Base-by-base conservation (phyloP, 2,888 invertebrate species). In the Drosophila nr. fundita region DNA sequence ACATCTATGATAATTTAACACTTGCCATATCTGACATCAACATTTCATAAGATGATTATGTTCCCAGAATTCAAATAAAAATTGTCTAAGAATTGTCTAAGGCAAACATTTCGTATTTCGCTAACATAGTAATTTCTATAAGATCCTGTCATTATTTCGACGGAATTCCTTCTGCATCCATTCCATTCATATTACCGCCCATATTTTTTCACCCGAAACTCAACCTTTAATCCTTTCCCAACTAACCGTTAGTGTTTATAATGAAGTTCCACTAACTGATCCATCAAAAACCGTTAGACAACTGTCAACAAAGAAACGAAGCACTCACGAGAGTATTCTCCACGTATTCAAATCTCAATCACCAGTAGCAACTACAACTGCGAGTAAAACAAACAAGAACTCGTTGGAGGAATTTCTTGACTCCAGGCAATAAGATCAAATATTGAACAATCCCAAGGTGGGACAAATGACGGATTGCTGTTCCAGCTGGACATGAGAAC, bases 391-490 rank as follows among this genome's bases (percentile, higher is more conserved):
- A 57, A 57, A 50, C 69, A 58, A 55, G 58, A 59, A 63, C 45
- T 60, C 52, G 48, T 5, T 11, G 54, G 59, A 40, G 53, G 59
- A 65, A 50, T 68, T 57, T 65, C 38, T 50, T 50, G 58, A 45
- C 48, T 32, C 52, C 30, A 53, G 62, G 62, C 73, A 77, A 78
- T 73, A 73, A 78, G 50, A 78, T 52, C 85, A 88, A 85, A 86
- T 89, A 86, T 86, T 86, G 90, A 75, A 86, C 90, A 86, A 86
- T 89, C 73, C 73, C 60, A 38, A 58, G 75, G 64, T 61, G 68
- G 36, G 63, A 40, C 59, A 73, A 30, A 84, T 84, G 85, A 86
- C 86, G 70, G 90, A 86, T 86, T 59, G 88, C 67, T 53, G 27
- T 68, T 30, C 57, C 70, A 68, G 42, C 70, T 77, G 68, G 48